Evolutionary conservation across 2,888 invertebrate species (phyloP).

Genomic region (Carpatolechia fugitivella): DNA sequence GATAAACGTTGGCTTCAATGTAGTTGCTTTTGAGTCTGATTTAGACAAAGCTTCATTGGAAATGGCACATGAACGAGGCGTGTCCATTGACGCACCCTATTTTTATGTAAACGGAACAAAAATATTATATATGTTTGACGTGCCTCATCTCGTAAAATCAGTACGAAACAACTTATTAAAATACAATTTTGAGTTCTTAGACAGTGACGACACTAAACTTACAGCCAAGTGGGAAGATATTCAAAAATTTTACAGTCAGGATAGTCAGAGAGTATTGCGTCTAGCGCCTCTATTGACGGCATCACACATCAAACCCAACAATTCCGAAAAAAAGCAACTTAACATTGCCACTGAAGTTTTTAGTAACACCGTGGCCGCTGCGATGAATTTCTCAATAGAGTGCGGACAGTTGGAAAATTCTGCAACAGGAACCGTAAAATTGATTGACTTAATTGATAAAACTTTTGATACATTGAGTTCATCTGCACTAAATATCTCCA

Average conservation of each 20-base stretch:
- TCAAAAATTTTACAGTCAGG: constrained; percentile 26
- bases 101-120: constrained; percentile 29
- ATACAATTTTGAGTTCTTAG: constrained; percentile 31
- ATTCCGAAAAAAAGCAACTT: constrained; percentile 23
- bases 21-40: constrained; percentile 28
- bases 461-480: neutral
- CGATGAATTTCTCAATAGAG: constrained; percentile 25
- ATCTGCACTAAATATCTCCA: neutral
- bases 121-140: constrained; percentile 37
- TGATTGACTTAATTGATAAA: constrained; percentile 16
- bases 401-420: constrained; percentile 19
- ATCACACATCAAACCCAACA: constrained; percentile 32
- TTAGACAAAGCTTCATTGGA: constrained; percentile 25
- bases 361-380: constrained; percentile 35
- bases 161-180: constrained; percentile 30
- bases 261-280: constrained; percentile 25
- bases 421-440: constrained; percentile 19
- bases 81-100: constrained; percentile 29
- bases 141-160: constrained; percentile 31
- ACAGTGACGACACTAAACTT: constrained; percentile 1
- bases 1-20: constrained; percentile 30
- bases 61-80: constrained; percentile 22
- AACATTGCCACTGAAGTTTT: constrained; percentile 33
- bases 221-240: constrained; percentile 27
- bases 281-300: constrained; percentile 34